These are phyloP conservation scores for Macroglossus sobrinus DNA, from an alignment of 2,113 vertebrate species.

Conservation along the genomic window DNA sequence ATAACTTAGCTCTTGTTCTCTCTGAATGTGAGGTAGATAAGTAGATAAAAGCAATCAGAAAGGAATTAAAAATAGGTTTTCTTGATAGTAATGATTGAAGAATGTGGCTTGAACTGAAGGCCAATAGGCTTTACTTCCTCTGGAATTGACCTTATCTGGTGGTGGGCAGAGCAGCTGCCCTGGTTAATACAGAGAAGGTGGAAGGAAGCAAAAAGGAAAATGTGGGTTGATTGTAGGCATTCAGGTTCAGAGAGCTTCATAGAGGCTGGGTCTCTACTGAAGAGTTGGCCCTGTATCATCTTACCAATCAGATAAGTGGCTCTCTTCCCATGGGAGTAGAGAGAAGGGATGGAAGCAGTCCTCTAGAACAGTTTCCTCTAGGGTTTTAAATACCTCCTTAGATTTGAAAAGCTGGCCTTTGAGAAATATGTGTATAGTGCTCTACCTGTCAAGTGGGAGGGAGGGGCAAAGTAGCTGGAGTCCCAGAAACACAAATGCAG, in stretches of 20 bases:
- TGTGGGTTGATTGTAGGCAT: neutral
- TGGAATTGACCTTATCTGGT: neutral
- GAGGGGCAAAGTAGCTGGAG: neutral
- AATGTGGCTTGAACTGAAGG: neutral
- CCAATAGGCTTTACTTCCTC: neutral
- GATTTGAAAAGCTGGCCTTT: neutral
- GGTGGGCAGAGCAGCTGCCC: neutral
- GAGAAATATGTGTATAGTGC: neutral
- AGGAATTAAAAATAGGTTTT: neutral
- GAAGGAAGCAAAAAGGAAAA: neutral
- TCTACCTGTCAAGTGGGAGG: neutral
- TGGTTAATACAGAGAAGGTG: neutral
- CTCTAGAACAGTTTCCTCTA: neutral
- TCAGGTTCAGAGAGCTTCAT: neutral
- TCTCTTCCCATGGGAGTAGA: neutral
- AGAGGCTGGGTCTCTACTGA: neutral
- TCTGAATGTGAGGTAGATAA: conserved; percentile 1
- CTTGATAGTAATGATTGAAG: neutral
- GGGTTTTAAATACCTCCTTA: neutral
- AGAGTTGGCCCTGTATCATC: neutral
- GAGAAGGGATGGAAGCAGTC: neutral
- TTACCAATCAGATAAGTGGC: neutral
- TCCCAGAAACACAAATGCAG: neutral
- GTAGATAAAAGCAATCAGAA: neutral
- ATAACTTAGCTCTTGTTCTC: neutral